These are phyloP conservation scores for Sisyra nigra DNA, from an alignment of 2,888 invertebrate genomes.

Conservation along the genomic window DNA sequence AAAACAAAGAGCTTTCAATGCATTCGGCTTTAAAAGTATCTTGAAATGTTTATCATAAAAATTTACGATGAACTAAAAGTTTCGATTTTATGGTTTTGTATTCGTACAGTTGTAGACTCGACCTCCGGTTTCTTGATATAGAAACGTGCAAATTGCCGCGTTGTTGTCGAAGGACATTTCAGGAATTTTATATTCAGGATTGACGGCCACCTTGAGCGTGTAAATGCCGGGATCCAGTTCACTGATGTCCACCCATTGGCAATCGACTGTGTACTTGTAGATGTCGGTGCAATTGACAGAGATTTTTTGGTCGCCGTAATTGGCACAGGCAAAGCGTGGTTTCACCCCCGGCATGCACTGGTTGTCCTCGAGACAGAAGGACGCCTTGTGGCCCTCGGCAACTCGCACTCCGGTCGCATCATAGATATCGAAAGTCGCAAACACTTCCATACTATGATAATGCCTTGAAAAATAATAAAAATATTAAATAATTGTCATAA, in stretches of 20 bases:
- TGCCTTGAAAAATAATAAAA: constrained; percentile 48
- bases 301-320: constrained; percentile 78
- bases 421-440: constrained; percentile 87
- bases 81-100: constrained; percentile 44
- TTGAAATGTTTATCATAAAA: too few species aligned
- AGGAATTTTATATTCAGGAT: constrained; percentile 85
- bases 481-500: too few species aligned
- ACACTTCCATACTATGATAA: constrained; percentile 96
- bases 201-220: constrained; percentile 70
- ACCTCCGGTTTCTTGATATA: constrained; percentile 57
- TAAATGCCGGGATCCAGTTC: constrained; percentile 75
- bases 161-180: constrained; percentile 87
- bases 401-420: constrained; percentile 54
- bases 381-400: constrained; percentile 93
- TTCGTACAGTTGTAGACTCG: constrained; percentile 57
- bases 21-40: too few species aligned
- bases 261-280: constrained; percentile 86
- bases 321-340: constrained; percentile 61
- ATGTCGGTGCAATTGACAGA: constrained; percentile 80
- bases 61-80: too few species aligned
- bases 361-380: constrained; percentile 92
- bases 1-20: too few species aligned
- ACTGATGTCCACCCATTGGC: constrained; percentile 94
- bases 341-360: constrained; percentile 64
- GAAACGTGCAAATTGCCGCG: constrained; percentile 67